Evolutionary conservation across 64 coral and sea anemone genomes (phyloP).

Genomic region (Stylophora pistillata): DNA sequence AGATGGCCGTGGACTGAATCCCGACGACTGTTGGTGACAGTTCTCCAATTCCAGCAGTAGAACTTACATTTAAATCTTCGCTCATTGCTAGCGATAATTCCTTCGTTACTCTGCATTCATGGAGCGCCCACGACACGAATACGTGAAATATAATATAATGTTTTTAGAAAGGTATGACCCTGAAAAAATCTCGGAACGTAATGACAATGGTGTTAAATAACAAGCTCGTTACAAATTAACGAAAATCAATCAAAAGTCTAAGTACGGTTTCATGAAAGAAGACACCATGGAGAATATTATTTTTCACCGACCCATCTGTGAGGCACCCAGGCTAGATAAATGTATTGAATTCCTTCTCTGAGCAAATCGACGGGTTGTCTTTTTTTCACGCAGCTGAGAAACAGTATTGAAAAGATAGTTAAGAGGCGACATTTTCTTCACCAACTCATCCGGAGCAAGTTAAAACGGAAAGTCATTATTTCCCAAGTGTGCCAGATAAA

Average conservation of each 20-base stretch:
- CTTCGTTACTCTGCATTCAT: neutral
- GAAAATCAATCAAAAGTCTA: neutral
- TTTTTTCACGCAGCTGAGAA: neutral
- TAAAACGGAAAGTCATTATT: neutral
- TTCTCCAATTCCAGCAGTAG: neutral
- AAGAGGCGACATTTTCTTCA: neutral
- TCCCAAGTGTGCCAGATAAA: neutral
- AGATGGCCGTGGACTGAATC: constrained; percentile 50
- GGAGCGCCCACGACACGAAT: neutral
- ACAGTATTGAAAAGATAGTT: neutral
- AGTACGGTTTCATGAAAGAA: neutral
- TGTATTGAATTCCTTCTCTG: neutral
- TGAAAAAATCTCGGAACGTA: neutral
- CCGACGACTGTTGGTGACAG: neutral
- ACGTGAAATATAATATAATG: constrained; percentile 52
- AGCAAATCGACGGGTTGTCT: neutral
- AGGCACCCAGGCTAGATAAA: neutral
- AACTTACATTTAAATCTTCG: neutral
- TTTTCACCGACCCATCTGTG: neutral
- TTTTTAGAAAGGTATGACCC: constrained; percentile 16
- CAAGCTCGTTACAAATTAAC: constrained; percentile 51
- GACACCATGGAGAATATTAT: neutral
- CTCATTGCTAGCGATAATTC: constrained; percentile 3
- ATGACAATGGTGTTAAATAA: constrained; percentile 34
- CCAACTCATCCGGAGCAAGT: neutral